A percentile compares a stretch with the other conserved stretches of the same genome.
Evolutionary conservation across 30 jellyfish, hydroid and myxozoan species (phyloP).

Genomic region (Pelagia noctiluca): DNA sequence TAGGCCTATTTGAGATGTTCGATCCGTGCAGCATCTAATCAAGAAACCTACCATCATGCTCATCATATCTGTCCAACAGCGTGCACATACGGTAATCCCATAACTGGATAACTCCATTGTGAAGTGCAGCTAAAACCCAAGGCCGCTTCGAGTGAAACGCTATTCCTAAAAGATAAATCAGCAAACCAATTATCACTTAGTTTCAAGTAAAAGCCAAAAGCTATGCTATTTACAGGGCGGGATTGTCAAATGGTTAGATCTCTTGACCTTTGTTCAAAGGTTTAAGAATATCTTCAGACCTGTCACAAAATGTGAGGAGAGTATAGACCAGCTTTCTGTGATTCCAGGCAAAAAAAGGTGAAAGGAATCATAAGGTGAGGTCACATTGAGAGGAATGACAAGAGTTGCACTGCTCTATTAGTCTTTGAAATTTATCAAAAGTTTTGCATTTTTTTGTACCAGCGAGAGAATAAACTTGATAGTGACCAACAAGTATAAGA

Average conservation of each 20-base stretch:
- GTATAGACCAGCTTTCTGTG: background rate
- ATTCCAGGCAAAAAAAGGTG: background rate
- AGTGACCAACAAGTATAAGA: too few relatives aligned
- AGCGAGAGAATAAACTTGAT: too few relatives aligned
- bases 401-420: too few relatives aligned
- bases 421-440: too few relatives aligned
- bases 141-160: conserved; percentile 96
- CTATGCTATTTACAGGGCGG: background rate
- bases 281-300: background rate
- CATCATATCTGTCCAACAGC: conserved; percentile 91
- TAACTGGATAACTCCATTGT: conserved; percentile 95
- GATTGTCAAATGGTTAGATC: background rate
- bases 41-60: conserved; percentile 87
- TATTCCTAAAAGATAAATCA: conserved; percentile 47
- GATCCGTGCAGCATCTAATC: background rate
- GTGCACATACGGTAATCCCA: conserved; percentile 99
- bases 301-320: background rate
- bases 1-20: too few relatives aligned
- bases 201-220: background rate
- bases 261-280: background rate
- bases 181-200: background rate
- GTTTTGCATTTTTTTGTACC: too few relatives aligned
- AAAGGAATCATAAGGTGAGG: too few relatives aligned
- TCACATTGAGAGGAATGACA: too few relatives aligned
- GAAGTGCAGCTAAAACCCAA: conserved; percentile 98